phyloP scores from a whole-genome alignment of 1,140 invertebrate species.

The Dendroctonus ponderosae region DNA sequence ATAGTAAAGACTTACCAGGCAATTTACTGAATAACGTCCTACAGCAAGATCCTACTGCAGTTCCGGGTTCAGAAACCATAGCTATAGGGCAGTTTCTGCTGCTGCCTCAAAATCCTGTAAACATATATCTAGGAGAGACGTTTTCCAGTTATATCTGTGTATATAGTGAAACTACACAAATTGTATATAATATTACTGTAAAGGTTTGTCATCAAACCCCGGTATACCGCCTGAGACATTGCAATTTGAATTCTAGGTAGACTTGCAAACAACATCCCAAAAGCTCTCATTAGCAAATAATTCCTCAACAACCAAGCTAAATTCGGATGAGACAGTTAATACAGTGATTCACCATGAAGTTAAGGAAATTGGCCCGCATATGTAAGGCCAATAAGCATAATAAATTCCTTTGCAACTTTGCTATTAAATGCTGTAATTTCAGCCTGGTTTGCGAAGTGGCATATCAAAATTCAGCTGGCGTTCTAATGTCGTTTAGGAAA shows the following conservation, averaged over 20 bases:
- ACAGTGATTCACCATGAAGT: conserved; percentile 97
- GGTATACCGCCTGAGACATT: neutral
- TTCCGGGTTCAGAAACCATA: conserved; percentile 77
- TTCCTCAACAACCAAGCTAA: conserved; percentile 64
- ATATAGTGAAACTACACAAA: conserved; percentile 87
- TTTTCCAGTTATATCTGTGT: conserved; percentile 97
- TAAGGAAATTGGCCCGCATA: conserved; percentile 96
- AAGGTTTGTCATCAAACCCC: conserved; percentile 58
- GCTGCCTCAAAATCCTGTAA: conserved; percentile 93
- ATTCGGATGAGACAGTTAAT: conserved; percentile 85
- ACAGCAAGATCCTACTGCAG: conserved; percentile 73
- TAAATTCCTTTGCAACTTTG: neutral
- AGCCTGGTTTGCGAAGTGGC: conserved; percentile 94
- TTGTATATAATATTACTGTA: conserved; percentile 77
- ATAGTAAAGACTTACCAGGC: conserved; percentile 80
- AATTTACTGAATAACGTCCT: conserved; percentile 74
- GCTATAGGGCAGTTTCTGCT: conserved; percentile 85
- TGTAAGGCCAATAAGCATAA: conserved; percentile 60
- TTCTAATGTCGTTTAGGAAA: conserved; percentile 80
- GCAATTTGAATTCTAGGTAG: conserved; percentile 60
- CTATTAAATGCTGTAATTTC: conserved; percentile 9
- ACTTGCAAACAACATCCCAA: conserved; percentile 89
- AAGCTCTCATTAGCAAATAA: conserved; percentile 72
- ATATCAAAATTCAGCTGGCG: conserved; percentile 73
- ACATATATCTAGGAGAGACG: conserved; percentile 84